phyloP scores from a whole-genome alignment of 2,797 vertebrate genomes.

The Micrastur ruficollis region DNA sequence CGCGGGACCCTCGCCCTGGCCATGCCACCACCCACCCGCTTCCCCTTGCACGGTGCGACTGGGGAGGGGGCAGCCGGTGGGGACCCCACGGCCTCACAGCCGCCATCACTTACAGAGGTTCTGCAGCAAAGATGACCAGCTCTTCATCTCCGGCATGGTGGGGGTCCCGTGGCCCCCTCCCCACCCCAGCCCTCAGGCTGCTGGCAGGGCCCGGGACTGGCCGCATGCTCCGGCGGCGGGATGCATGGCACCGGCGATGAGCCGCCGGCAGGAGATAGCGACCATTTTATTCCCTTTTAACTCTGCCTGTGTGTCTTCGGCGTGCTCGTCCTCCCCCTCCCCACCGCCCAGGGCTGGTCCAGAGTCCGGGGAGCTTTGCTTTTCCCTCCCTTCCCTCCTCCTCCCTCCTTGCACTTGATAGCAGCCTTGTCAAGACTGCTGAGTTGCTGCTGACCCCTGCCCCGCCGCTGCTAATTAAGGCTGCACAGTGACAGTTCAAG shows the following conservation, averaged over 20 bases:
- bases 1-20: neutral
- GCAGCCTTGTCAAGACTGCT: slow-evolving; percentile 82
- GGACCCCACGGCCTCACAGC: neutral
- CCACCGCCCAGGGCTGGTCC: slow-evolving; percentile 16
- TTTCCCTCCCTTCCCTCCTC: slow-evolving; percentile 50
- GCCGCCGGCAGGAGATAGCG: slow-evolving; percentile 9
- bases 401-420: slow-evolving; percentile 78
- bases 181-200: neutral
- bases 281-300: slow-evolving; percentile 60
- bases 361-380: slow-evolving; percentile 26
- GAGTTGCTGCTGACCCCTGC: slow-evolving; percentile 88
- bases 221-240: neutral
- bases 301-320: neutral
- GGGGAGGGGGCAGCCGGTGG: accelerated
- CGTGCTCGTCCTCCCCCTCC: slow-evolving; percentile 11
- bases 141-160: slow-evolving; percentile 61
- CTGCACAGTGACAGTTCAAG: slow-evolving; percentile 89
- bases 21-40: neutral
- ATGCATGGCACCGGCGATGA: neutral
- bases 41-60: accelerated
- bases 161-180: neutral
- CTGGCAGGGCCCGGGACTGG: neutral
- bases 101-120: slow-evolving; percentile 66
- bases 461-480: slow-evolving; percentile 91
- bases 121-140: slow-evolving; percentile 73